These are phyloP conservation scores for Beris chalybata DNA, from an alignment of 2,888 invertebrate species.

Conservation along the genomic window DNA sequence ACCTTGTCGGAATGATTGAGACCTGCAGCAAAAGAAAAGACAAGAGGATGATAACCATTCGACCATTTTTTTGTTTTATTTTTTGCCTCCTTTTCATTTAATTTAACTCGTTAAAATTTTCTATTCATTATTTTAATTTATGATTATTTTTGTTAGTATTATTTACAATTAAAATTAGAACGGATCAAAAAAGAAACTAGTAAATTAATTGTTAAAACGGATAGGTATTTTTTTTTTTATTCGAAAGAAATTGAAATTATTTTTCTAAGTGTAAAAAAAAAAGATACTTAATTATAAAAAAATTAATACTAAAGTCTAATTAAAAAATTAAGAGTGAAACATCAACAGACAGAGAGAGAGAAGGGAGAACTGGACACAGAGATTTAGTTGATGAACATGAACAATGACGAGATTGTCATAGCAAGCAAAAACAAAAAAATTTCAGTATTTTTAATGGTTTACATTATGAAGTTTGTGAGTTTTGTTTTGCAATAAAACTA, in stretches of 20 bases:
- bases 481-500: background rate
- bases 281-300: background rate
- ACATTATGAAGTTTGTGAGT: background rate
- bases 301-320: background rate
- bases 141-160: too few species aligned
- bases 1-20: conserved; percentile 88
- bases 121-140: conserved; percentile 10
- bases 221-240: too few species aligned
- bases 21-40: conserved; percentile 69
- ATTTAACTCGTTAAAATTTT: conserved; percentile 15
- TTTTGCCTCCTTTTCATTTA: conserved; percentile 9
- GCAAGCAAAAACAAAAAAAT: background rate
- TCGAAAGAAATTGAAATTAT: too few species aligned
- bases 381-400: background rate
- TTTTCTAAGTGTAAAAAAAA: too few species aligned
- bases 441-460: background rate
- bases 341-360: background rate
- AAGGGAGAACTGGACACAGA: background rate
- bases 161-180: too few species aligned
- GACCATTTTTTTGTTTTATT: conserved; percentile 27
- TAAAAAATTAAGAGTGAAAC: background rate
- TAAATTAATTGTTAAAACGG: too few species aligned
- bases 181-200: too few species aligned
- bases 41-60: conserved; percentile 53
- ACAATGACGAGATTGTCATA: background rate